A percentile compares a stretch with the other conserved stretches of the same genome.
These are phyloP conservation scores for Typhlomys cinereus DNA, from an alignment of 2,113 vertebrate genomes.

Conservation along the genomic window DNA sequence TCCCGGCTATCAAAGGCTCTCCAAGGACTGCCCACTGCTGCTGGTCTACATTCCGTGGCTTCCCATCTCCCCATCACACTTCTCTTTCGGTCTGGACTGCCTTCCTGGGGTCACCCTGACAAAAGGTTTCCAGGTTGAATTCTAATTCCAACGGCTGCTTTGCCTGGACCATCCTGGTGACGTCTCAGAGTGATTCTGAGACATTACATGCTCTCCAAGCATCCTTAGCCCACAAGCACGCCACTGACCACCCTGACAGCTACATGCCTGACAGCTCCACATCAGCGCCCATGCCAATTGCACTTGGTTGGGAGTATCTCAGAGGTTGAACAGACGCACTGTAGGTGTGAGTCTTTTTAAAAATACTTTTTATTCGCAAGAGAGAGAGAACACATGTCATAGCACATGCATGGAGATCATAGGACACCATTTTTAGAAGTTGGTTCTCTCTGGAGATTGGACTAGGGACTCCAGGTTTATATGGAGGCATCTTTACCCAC, in stretches of 20 bases:
- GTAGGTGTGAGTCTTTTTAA: no score
- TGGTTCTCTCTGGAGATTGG: no score
- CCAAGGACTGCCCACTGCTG: fast-evolving
- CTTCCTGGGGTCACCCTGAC: not conserved
- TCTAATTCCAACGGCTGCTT: not conserved
- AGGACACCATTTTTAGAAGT: no score
- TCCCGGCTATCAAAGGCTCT: fast-evolving
- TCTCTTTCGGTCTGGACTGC: not conserved
- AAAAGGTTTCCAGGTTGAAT: not conserved
- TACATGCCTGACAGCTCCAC: fast-evolving
- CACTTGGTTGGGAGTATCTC: fast-evolving
- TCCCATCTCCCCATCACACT: not conserved
- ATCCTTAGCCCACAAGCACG: fast-evolving
- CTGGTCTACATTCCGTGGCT: not conserved
- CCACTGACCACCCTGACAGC: fast-evolving
- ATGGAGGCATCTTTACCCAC: no score
- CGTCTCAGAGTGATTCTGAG: not conserved
- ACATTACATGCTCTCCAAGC: not conserved
- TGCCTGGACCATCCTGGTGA: fast-evolving
- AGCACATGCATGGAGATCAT: no score
- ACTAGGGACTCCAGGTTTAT: no score
- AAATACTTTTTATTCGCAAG: no score
- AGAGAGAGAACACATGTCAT: no score
- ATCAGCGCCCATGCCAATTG: fast-evolving
- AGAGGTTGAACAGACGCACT: not conserved